Base-by-base conservation (phyloP, 2,113 vertebrate species). In the Scartelaos histophorus region DNA sequence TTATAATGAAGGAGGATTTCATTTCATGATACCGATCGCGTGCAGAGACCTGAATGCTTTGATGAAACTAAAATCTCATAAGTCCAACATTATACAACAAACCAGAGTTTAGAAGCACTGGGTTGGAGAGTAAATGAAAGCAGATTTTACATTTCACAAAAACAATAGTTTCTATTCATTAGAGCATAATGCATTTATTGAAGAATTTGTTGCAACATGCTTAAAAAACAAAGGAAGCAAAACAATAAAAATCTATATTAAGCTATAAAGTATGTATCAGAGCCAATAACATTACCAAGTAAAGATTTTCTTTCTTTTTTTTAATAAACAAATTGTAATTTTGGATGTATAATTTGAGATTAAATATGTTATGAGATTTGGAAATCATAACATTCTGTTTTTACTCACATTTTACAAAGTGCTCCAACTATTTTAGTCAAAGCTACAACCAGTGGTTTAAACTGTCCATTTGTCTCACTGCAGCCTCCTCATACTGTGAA, bases 1-100 rank as follows among this genome's bases (percentile, higher is more conserved):
- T 74, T 45, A 49, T 62, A 54, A 61, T 75, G 71, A 74, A 72
- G 67, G 67, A 71, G 73, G 12, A 22, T 60, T 78, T 80, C 56
- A 72, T 81, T 77, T 69, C 82, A 81, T 74, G 56, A 71, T 46
- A 68, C 84, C 66, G 74, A 74, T 82, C 80, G 54, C 68, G 19
- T 60, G 72, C 29, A 21, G 74, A 67, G 43, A 69, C 57, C 24
- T 16, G 77, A 43, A 58, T 66, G 67, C 43, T 43, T 70, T 67
- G 54, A 54, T n/a, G 21, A 62, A 13, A 47, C 29, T 43, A 57
- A 51, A 56, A 64, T 49, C 68, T 51, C 15, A 4, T 34, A 17
- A 61, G 25, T 61, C 24, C 7, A 10, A 34, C 58, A 61, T 61
- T 34, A 34, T 34, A 34, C 25, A 34, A 24, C 12, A 54, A 54